Base-by-base conservation (phyloP, 2,113 vertebrate species). In the Urocynchramus pylzowi region DNA sequence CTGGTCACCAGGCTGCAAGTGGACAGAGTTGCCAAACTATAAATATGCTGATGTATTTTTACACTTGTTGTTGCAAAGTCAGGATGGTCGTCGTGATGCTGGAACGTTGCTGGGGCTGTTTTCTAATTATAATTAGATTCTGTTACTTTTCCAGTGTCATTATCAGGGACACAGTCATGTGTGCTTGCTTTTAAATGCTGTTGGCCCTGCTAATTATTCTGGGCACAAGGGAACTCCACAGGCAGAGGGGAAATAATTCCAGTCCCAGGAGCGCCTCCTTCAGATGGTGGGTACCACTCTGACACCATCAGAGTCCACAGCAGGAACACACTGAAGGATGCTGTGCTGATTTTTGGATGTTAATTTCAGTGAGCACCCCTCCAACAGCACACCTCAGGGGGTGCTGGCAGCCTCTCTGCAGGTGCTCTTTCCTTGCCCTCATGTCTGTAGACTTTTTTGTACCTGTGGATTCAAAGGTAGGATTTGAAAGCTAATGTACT, bases 1-100 rank as follows among this genome's bases (percentile, higher is more conserved):
- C 41, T 84, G 4, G 7, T 84, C 92, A 84, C 65, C 5, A 0
- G 75, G 68, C 69, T 84, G 64, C 77, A 90, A 90, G 64, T 33
- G 84, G 73, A 78, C 82, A 75, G 95, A 95, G 89, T 44, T 95
- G 77, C 82, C 89, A 93, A 84, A 87, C 96, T 97, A 97, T 97
- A 97, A 97, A 97, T 97, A 97, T 35, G 74, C 71, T 61, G 92
- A 91, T 95, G 67, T 96, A 97, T 97, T 97, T 96, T 97, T 97
- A 96, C 93, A 95, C 91, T 92, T 95, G 96, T 97, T 96, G 84
- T 97, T 92, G 81, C 84, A 89, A 90, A 97, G 95, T 90, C 95
- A 93, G 95, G 89, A 91, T 95, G 83, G 92, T 93, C 37, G 65
- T 91, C 92, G 95, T 94, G 96, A 96, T 88, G 84, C 84, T 90